phyloP scores from a whole-genome alignment of 2,113 vertebrate genomes.

The Chaenogobius annularis region DNA sequence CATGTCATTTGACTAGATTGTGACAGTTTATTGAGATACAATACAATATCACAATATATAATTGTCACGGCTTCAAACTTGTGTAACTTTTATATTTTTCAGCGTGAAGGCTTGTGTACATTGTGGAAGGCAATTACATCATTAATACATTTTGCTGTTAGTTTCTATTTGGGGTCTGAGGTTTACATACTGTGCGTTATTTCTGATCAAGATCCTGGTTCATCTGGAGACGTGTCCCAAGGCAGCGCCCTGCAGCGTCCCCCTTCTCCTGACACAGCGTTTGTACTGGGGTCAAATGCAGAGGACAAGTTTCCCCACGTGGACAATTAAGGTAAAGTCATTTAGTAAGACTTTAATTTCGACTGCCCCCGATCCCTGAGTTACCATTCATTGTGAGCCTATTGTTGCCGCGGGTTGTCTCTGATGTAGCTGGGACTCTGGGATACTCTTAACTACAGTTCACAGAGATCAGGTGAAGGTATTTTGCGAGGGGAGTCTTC shows the following conservation, averaged over 20 bases:
- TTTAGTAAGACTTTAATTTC: background rate
- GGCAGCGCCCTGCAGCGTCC: background rate
- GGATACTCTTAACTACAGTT: constrained; percentile 19
- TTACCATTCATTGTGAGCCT: background rate
- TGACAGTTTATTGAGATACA: no score
- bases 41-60: no score
- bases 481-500: constrained; percentile 47
- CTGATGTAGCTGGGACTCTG: background rate
- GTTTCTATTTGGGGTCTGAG: no score
- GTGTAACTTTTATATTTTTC: background rate
- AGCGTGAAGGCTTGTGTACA: no score
- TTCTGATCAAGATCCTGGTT: background rate
- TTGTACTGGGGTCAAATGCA: background rate
- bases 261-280: background rate
- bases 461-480: constrained; percentile 46
- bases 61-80: no score
- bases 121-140: no score
- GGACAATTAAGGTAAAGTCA: background rate
- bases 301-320: background rate
- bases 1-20: no score
- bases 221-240: background rate
- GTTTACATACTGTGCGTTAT: no score
- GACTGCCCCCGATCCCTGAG: background rate
- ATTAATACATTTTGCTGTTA: no score
- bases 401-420: background rate